Conservation (phyloP, 2,113 vertebrate genomes). For the Gallinago undulata region DNA sequence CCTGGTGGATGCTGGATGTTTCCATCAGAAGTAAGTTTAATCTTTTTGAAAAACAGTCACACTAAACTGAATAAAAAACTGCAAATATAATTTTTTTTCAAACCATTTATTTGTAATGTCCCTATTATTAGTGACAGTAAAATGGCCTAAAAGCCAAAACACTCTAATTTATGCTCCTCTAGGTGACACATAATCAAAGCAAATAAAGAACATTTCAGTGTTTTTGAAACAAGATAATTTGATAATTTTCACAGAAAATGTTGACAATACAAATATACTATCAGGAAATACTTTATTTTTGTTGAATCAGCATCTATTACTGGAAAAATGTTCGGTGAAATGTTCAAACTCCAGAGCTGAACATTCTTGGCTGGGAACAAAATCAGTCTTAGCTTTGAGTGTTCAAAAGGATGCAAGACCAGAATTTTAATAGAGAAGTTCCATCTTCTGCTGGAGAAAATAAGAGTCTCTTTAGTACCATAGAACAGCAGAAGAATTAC, state of each 20-base stretch:
- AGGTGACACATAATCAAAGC: not conserved
- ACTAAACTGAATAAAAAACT: not conserved
- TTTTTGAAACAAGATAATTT: not conserved
- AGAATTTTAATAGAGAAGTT: not conserved
- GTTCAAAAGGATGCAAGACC: not conserved
- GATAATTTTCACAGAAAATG: not conserved
- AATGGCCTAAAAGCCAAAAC: not conserved
- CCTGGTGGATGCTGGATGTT: not conserved
- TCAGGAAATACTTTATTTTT: not conserved
- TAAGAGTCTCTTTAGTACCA: not conserved
- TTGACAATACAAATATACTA: not conserved
- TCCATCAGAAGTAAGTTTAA: not conserved
- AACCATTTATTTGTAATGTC: not conserved
- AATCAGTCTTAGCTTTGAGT: not conserved
- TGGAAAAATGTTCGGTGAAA: not conserved
- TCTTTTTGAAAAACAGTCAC: not conserved
- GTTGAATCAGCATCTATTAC: not conserved
- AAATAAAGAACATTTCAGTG: not conserved
- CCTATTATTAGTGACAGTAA: not conserved
- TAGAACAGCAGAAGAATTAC: not conserved
- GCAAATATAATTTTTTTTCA: not conserved
- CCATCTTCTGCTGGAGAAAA: not conserved
- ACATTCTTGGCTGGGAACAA: not conserved
- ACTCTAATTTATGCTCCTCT: not conserved
- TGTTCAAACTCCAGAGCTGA: not conserved